Percentiles rank a stretch among this genome's conserved stretches.
Evolutionary conservation across 2,888 invertebrate genomes (phyloP).

Genomic region (Harpagoxenus sublaevis): DNA sequence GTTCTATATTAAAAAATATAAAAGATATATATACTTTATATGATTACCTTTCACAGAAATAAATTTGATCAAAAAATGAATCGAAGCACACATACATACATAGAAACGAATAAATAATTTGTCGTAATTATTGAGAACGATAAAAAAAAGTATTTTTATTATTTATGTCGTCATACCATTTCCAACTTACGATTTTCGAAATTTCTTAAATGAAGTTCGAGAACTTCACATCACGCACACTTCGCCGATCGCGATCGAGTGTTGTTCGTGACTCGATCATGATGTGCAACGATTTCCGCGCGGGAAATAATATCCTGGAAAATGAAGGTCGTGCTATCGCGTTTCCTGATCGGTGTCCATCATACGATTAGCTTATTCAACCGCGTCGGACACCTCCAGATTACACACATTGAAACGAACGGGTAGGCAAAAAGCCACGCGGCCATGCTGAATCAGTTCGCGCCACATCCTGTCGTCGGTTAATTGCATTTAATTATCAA

Average conservation of each 20-base stretch:
- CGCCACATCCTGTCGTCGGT: conserved; percentile 41
- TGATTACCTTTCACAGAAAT: not conserved
- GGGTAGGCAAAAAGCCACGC: conserved; percentile 40
- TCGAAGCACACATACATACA: no score
- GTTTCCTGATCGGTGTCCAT: conserved; percentile 48
- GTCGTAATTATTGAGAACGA: not conserved
- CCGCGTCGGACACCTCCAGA: conserved; percentile 41
- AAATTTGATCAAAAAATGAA: not conserved
- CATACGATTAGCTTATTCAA: conserved; percentile 46
- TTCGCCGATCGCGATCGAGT: conserved; percentile 2
- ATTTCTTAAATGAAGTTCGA: conserved; percentile 2
- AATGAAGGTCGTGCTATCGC: conserved; percentile 32
- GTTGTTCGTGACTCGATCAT: conserved; percentile 34
- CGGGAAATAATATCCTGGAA: conserved; percentile 46
- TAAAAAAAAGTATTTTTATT: not conserved
- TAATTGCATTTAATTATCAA: conserved; percentile 65
- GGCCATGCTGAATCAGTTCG: conserved; percentile 49
- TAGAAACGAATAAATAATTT: no score
- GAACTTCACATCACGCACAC: not conserved
- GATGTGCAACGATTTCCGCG: conserved; percentile 29
- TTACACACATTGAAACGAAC: conserved; percentile 29
- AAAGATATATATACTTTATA: not conserved
- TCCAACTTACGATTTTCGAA: not conserved
- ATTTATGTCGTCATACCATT: not conserved
- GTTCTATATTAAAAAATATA: conserved; percentile 1